Percentiles rank a stretch among this genome's conserved stretches.
phyloP scores from a whole-genome alignment of 2,113 vertebrate species.

The Python bivittatus region DNA sequence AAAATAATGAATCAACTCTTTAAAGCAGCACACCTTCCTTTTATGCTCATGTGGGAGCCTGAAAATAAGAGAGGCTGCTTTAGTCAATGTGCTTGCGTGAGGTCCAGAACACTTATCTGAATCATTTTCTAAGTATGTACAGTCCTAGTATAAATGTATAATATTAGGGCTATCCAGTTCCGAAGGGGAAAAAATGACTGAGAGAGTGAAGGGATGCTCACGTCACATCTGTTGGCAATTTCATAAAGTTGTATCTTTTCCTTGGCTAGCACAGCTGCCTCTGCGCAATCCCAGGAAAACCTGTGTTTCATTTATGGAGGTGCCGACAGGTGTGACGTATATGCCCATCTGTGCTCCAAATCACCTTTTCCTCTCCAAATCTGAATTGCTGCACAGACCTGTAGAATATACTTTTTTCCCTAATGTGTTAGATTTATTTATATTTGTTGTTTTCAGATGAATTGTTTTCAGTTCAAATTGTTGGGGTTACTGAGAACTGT shows the following conservation, averaged over 20 bases:
- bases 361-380: background rate
- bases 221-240: background rate
- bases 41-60: background rate
- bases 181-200: background rate
- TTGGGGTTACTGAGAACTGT: background rate
- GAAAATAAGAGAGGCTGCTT: background rate
- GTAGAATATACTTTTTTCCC: background rate
- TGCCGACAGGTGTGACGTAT: background rate
- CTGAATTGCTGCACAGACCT: background rate
- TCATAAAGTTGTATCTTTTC: background rate
- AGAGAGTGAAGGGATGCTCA: background rate
- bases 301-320: background rate
- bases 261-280: background rate
- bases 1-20: background rate
- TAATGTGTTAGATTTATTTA: background rate
- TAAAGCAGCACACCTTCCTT: background rate
- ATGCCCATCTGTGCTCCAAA: background rate
- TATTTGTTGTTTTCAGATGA: background rate
- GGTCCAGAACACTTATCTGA: background rate
- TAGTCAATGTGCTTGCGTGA: background rate
- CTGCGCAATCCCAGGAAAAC: background rate
- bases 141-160: background rate
- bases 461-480: background rate
- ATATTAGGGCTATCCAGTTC: background rate
- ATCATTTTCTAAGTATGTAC: background rate